phyloP scores from a whole-genome alignment of 2,113 vertebrate genomes.

The Sporophila hypoxantha region DNA sequence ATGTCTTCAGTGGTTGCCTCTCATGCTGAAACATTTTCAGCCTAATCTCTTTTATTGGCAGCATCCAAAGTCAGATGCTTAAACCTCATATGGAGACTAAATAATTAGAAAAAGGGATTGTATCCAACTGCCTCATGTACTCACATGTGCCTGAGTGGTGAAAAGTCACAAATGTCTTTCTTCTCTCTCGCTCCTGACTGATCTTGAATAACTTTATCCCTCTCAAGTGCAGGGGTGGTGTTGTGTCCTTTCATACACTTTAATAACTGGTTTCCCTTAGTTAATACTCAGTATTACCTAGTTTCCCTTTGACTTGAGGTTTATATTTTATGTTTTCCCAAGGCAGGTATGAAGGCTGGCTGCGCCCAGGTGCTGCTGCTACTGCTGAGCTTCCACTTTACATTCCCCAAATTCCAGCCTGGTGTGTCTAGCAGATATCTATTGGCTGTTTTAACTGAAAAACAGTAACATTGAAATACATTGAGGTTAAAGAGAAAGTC shows the following conservation, averaged over 20 bases:
- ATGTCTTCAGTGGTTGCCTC: not conserved
- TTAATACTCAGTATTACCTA: not conserved
- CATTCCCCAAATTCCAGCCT: conserved; percentile 36
- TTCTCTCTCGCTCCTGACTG: not conserved
- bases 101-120: conserved; percentile 62
- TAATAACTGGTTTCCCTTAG: not conserved
- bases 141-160: not conserved
- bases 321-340: not conserved
- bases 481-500: not conserved
- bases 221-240: not conserved
- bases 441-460: conserved; percentile 12
- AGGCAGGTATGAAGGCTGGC: not conserved
- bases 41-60: conserved; percentile 59
- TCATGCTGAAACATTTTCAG: not conserved
- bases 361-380: not conserved
- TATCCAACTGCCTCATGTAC: not conserved
- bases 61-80: conserved; percentile 59
- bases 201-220: not conserved
- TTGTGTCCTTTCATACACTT: not conserved
- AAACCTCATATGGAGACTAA: conserved; percentile 52
- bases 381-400: conserved; percentile 1
- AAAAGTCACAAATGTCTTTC: not conserved
- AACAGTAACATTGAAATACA: not conserved
- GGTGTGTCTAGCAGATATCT: conserved; percentile 11
- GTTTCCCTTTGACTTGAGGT: not conserved